A percentile compares a stretch with the other conserved stretches of the same genome.
These are phyloP conservation scores for Baronia brevicornis DNA, from an alignment of 2,888 invertebrate species.

Conservation along the genomic window DNA sequence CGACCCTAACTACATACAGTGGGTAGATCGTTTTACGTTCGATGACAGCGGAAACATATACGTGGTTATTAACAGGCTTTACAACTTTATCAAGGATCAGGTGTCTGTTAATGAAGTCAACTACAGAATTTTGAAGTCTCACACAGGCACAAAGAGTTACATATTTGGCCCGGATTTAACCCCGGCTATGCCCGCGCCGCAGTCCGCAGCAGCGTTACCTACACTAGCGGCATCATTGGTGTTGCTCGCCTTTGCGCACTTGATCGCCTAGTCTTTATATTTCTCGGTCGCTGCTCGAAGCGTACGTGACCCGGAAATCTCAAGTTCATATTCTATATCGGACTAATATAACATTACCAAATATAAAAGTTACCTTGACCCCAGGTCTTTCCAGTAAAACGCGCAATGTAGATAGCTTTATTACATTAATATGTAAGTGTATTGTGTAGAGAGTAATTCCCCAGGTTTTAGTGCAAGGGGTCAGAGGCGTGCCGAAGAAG, in stretches of 20 bases:
- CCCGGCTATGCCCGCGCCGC: slow-evolving; percentile 23
- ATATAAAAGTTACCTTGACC: slow-evolving; percentile 71
- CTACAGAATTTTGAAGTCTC: slow-evolving; percentile 79
- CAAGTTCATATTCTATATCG: slow-evolving; percentile 41
- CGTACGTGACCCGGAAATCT: slow-evolving; percentile 37
- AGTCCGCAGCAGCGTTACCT: slow-evolving; percentile 42
- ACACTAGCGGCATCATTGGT: slow-evolving; percentile 41
- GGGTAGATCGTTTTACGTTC: slow-evolving; percentile 83
- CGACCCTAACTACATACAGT: slow-evolving; percentile 81
- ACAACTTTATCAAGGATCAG: slow-evolving; percentile 78
- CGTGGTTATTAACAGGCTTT: slow-evolving; percentile 80
- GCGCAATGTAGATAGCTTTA: slow-evolving; percentile 60
- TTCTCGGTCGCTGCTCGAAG: slow-evolving; percentile 24
- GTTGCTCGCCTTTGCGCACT: slow-evolving; percentile 46
- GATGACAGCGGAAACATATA: slow-evolving; percentile 79
- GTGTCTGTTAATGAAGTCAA: slow-evolving; percentile 77
- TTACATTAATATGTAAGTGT: slow-evolving; percentile 25
- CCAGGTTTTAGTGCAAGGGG: slow-evolving; percentile 39
- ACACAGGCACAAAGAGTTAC: slow-evolving; percentile 79
- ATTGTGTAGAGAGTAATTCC: slow-evolving; percentile 22
- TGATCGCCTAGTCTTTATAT: slow-evolving; percentile 49
- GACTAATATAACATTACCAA: slow-evolving; percentile 67
- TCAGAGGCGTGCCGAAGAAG: slow-evolving; percentile 50
- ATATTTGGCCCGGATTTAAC: slow-evolving; percentile 66
- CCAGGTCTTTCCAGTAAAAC: slow-evolving; percentile 60